Base-by-base conservation (phyloP, 2,888 invertebrate genomes). In the Leptinotarsa haldemani region DNA sequence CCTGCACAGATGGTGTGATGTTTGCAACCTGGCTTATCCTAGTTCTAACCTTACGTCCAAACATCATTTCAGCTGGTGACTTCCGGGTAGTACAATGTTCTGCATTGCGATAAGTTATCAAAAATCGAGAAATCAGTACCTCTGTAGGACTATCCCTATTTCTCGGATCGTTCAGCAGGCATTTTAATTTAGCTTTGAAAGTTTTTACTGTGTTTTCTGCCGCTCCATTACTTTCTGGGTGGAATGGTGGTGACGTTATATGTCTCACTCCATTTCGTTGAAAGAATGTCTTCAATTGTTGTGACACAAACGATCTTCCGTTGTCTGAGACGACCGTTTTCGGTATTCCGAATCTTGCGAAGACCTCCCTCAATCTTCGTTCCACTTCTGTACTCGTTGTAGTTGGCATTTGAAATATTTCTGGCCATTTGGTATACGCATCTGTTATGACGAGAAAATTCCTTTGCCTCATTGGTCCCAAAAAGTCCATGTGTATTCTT, bases 181-280 rank as follows among this genome's bases (percentile, higher is more conserved):
- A 18, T 53, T n/a, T n/a, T 9, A 53, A 58, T 16, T 69, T 58
- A 18, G 13, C 15, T n/a, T 67, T 66, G 30, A 71, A 50, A 0
- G 52, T 64, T 56, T 69, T 73, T n/a, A 73, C 69, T 3, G 22
- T 16, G 40, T 65, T 69, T 65, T 73, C 73, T 12, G 73, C 73
- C 25, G 56, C 52, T 13, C 69, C 73, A 56, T 73, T 73, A 9
- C 52, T 50, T 15, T 22, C 20, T 18, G 73, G 73, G 15, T 73
- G 63, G 22, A 63, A 73, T 25, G 69, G 69, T n/a, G 73, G 65
- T 40, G 56, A 46, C 12, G 69, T 69, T 4, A 69, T 53, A 25
- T 69, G 65, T 30, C 50, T 61, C 15, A 74, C 56, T 16, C 68
- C 71, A 64, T 74, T 71, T 53, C 0, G 46, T 20, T 56, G 48